Conservation (phyloP, 2,888 invertebrate genomes). For the Spodoptera exigua region DNA sequence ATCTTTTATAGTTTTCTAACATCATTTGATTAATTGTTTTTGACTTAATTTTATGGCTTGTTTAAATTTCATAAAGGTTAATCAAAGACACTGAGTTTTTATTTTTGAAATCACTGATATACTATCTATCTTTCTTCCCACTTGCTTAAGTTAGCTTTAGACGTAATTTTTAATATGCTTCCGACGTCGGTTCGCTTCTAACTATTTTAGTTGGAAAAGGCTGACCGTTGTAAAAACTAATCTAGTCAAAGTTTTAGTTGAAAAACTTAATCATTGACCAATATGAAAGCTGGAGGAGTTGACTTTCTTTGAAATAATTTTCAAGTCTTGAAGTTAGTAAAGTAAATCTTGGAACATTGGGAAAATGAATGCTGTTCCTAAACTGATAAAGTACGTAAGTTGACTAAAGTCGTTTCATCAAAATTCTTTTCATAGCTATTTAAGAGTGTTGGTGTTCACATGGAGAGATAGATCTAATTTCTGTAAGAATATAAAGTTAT, state of each 20-base stretch:
- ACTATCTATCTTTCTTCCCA: too few species aligned
- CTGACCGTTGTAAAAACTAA: not conserved
- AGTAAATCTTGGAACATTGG: constrained; percentile 29
- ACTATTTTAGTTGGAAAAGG: too few species aligned
- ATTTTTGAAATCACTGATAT: not conserved
- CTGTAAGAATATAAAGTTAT: not conserved
- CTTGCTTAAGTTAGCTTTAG: too few species aligned
- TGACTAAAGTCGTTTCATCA: constrained; percentile 29
- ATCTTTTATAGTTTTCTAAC: too few species aligned
- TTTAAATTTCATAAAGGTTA: too few species aligned
- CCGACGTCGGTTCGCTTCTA: too few species aligned
- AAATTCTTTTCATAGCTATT: constrained; percentile 28
- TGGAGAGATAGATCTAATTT: constrained; percentile 12
- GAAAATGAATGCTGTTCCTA: constrained; percentile 41
- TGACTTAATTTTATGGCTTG: too few species aligned
- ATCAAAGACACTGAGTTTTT: too few species aligned
- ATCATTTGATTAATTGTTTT: too few species aligned
- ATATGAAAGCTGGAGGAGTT: constrained; percentile 28
- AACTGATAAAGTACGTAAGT: constrained; percentile 35
- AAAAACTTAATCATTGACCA: constrained; percentile 8
- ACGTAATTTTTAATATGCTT: too few species aligned
- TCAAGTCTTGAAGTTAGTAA: constrained; percentile 12
- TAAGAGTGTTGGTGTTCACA: constrained; percentile 18
- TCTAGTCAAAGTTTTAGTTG: not conserved
- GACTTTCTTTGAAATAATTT: constrained; percentile 20